Evolutionary conservation across 2,888 invertebrate genomes (phyloP).

Genomic region (Xestia c-nigrum): DNA sequence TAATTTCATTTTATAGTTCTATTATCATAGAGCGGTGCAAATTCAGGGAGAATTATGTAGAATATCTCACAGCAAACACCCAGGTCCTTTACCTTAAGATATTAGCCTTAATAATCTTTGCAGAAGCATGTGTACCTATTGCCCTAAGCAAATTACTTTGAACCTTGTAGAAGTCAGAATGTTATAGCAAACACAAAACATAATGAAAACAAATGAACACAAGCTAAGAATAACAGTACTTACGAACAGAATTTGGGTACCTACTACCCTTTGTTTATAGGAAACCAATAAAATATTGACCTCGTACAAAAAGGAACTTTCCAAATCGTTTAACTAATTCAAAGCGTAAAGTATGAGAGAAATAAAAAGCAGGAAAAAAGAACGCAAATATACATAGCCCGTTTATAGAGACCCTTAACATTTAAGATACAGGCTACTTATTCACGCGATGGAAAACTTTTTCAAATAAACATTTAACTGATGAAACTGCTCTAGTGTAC

Average conservation of each 20-base stretch:
- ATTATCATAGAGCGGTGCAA: slow-evolving; percentile 1
- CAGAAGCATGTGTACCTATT: slow-evolving; percentile 20
- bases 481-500: slow-evolving; percentile 62
- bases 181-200: slow-evolving; percentile 33
- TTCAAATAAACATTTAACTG: slow-evolving; percentile 62
- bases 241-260: background rate
- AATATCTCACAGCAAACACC: slow-evolving; percentile 23
- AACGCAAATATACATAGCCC: background rate
- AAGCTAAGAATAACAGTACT: slow-evolving; percentile 9
- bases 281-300: slow-evolving; percentile 30
- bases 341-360: background rate
- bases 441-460: slow-evolving; percentile 42
- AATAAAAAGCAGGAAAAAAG: slow-evolving; percentile 4
- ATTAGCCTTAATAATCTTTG: slow-evolving; percentile 45
- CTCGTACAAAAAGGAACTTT: background rate
- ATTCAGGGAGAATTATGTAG: slow-evolving; percentile 22
- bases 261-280: slow-evolving; percentile 5
- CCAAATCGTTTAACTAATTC: slow-evolving; percentile 17
- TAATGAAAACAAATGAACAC: slow-evolving; percentile 38
- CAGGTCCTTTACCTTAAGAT: slow-evolving; percentile 47
- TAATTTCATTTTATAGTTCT: slow-evolving; percentile 20
- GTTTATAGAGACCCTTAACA: slow-evolving; percentile 11
- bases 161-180: slow-evolving; percentile 38
- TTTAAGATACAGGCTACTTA: slow-evolving; percentile 19
- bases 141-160: slow-evolving; percentile 48